Conservation (phyloP, 2,888 invertebrate species). For the Thymelicus lineola region DNA sequence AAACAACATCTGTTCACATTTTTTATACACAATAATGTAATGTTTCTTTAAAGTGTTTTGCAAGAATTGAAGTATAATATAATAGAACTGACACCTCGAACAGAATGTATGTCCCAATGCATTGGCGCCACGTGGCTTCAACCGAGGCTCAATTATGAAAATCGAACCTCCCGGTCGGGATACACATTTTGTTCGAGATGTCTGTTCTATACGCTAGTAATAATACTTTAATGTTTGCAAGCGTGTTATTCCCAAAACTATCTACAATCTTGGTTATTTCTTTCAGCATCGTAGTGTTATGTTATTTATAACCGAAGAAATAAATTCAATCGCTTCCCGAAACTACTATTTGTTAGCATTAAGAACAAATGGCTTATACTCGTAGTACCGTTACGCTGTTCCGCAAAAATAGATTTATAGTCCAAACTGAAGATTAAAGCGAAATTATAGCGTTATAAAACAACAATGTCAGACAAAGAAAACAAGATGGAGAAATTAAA, state of each 20-base stretch:
- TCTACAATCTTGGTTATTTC: slow-evolving; percentile 9
- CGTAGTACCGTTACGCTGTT: slow-evolving; percentile 2
- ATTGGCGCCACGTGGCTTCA: too few species aligned
- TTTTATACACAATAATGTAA: slow-evolving; percentile 17
- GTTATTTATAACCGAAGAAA: slow-evolving; percentile 17
- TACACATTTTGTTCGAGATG: too few species aligned
- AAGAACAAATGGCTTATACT: slow-evolving; percentile 7
- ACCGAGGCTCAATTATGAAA: too few species aligned
- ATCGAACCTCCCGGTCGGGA: too few species aligned
- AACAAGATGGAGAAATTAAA: slow-evolving; percentile 72
- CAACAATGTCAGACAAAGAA: slow-evolving; percentile 63
- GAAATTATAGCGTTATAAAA: background rate
- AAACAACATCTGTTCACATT: slow-evolving; percentile 20
- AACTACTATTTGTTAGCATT: slow-evolving; percentile 5
- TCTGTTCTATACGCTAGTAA: too few species aligned
- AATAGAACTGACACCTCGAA: too few species aligned
- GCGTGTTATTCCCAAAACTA: slow-evolving; percentile 6
- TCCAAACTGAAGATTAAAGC: slow-evolving; percentile 20
- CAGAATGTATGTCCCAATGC: too few species aligned
- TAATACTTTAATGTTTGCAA: too few species aligned
- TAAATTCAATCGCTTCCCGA: slow-evolving; percentile 14
- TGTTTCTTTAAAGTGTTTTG: slow-evolving; percentile 13
- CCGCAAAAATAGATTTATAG: slow-evolving; percentile 11
- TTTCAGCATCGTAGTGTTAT: slow-evolving; percentile 21
- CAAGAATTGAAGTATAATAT: too few species aligned